Conservation (phyloP, 2,113 vertebrate genomes). For the Rhombomys opimus region DNA sequence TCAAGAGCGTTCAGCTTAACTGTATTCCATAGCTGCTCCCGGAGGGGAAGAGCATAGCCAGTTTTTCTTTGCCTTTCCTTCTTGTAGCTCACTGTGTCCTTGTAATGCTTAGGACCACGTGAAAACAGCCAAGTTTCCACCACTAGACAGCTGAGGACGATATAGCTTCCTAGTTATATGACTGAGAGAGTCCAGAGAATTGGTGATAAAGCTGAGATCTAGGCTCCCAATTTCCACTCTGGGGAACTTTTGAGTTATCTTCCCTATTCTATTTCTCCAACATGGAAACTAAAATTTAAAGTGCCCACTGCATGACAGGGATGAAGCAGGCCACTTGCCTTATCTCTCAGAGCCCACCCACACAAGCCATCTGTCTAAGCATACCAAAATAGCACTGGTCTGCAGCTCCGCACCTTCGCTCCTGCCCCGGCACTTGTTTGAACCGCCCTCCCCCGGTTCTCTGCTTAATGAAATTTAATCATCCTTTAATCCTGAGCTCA, state of each 20-base stretch:
- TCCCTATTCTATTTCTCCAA: constrained; percentile 32
- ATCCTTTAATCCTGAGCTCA: constrained; percentile 59
- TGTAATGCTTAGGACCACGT: neutral
- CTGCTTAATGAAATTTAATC: constrained; percentile 58
- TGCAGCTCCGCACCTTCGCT: constrained; percentile 42
- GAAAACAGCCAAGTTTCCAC: neutral
- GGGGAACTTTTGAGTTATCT: neutral
- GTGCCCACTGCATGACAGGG: neutral
- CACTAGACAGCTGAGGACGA: neutral
- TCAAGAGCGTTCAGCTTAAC: neutral
- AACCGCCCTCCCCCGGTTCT: constrained; percentile 26
- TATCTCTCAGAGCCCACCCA: neutral
- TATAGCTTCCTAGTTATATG: neutral
- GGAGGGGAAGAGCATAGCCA: neutral
- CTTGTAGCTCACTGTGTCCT: constrained; percentile 4
- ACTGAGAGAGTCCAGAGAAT: neutral
- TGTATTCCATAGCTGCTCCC: neutral
- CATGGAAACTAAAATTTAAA: constrained; percentile 21
- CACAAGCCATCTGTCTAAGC: constrained; percentile 65
- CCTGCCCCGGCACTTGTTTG: constrained; percentile 31
- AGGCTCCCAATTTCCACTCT: constrained; percentile 17
- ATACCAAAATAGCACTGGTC: constrained; percentile 49
- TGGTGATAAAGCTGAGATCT: neutral
- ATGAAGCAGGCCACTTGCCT: constrained; percentile 32
- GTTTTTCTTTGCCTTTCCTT: constrained; percentile 7